phyloP scores from a whole-genome alignment of 2,888 invertebrate species.

The Aricia artaxerxes region DNA sequence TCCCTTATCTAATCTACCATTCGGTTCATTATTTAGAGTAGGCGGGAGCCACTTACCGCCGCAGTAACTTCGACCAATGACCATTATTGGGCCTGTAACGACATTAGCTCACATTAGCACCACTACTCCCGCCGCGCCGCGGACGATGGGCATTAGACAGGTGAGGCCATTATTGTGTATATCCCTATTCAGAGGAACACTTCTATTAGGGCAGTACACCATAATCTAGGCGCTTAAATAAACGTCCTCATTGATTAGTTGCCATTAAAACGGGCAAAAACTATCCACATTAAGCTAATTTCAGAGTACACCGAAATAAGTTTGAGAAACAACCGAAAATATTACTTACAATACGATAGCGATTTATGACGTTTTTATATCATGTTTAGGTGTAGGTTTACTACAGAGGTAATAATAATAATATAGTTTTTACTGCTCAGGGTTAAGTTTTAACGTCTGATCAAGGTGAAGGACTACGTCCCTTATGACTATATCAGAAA shows the following conservation, averaged over 20 bases:
- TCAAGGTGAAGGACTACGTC: background rate
- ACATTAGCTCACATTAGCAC: background rate
- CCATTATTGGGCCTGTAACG: background rate
- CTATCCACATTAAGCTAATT: background rate
- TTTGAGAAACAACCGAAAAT: background rate
- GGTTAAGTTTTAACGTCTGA: background rate
- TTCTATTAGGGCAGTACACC: background rate
- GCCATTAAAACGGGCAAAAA: background rate
- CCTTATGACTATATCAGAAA: background rate
- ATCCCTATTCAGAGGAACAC: background rate
- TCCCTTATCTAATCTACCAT: background rate
- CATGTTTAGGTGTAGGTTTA: background rate
- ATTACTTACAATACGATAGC: background rate
- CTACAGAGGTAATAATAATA: background rate
- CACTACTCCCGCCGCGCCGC: background rate
- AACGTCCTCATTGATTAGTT: background rate
- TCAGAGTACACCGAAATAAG: background rate
- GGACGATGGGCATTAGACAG: background rate
- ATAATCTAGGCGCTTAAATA: background rate
- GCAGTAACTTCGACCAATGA: background rate
- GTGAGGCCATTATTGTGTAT: background rate
- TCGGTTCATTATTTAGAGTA: background rate
- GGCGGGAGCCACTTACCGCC: background rate
- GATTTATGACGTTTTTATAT: conserved; percentile 6
- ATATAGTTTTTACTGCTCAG: background rate